phyloP scores from a whole-genome alignment of 2,797 vertebrate species.

The Cacajao melanocephalus region DNA sequence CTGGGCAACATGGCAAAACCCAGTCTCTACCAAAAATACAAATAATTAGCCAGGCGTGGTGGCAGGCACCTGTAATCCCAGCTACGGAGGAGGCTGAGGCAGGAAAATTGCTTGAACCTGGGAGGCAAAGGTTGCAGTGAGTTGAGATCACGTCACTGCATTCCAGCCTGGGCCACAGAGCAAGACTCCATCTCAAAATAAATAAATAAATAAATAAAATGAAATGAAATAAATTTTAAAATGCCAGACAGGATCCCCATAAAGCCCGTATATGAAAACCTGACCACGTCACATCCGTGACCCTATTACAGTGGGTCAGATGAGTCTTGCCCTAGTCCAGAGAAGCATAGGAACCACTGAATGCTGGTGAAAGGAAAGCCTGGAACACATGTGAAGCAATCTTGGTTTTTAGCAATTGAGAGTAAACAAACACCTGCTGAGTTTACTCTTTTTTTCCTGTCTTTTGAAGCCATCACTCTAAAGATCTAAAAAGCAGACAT shows the following conservation, averaged over 20 bases:
- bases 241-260: not conserved
- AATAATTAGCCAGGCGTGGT: too few relatives aligned
- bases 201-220: not conserved
- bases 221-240: not conserved
- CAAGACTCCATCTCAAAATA: too few relatives aligned
- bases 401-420: not conserved
- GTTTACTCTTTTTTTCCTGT: not conserved
- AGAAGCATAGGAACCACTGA: not conserved
- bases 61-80: too few relatives aligned
- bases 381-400: not conserved
- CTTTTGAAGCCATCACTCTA: not conserved
- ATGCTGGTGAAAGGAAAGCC: not conserved
- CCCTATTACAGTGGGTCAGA: not conserved
- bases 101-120: too few relatives aligned
- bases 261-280: too few relatives aligned
- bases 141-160: too few relatives aligned
- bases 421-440: constrained; percentile 53
- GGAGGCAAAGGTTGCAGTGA: too few relatives aligned
- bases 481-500: not conserved
- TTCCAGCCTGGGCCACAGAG: too few relatives aligned
- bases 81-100: too few relatives aligned
- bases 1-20: too few relatives aligned
- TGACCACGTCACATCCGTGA: too few relatives aligned
- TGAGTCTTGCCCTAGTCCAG: not conserved
- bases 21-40: too few relatives aligned